phyloP scores from a whole-genome alignment of 1,140 invertebrate species.

The Habropoda laboriosa region DNA sequence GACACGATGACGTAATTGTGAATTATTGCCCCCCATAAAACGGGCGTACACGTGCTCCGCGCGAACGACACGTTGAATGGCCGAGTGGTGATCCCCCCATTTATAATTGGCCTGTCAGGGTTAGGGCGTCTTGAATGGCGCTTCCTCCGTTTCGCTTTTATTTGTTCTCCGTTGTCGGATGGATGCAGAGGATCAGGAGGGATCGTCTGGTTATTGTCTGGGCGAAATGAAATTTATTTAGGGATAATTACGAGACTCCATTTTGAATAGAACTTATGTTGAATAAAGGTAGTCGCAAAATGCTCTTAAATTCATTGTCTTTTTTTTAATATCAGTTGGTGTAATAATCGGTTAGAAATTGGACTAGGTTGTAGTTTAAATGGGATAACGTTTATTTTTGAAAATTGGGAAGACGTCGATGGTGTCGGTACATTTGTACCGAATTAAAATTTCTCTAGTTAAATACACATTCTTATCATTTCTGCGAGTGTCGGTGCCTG shows the following conservation, averaged over 20 bases:
- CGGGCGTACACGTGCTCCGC: constrained; percentile 29
- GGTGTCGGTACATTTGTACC: too few relatives aligned
- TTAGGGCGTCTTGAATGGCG: background rate
- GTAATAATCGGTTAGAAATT: too few relatives aligned
- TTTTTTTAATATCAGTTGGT: too few relatives aligned
- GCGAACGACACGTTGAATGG: constrained; percentile 11
- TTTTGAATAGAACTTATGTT: too few relatives aligned
- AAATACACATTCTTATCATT: too few relatives aligned
- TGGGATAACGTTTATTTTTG: too few relatives aligned
- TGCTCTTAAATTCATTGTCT: too few relatives aligned
- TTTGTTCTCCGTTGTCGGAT: background rate
- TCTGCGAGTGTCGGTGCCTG: too few relatives aligned
- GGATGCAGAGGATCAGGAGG: background rate
- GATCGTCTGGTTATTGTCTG: background rate
- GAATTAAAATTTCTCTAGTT: too few relatives aligned
- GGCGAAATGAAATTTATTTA: background rate
- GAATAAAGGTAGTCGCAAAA: too few relatives aligned
- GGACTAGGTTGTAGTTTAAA: too few relatives aligned
- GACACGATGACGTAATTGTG: constrained; percentile 30
- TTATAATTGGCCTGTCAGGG: constrained; percentile 24
- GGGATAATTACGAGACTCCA: background rate
- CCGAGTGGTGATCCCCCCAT: background rate
- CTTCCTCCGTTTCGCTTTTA: background rate
- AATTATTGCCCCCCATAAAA: constrained; percentile 38
- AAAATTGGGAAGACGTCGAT: too few relatives aligned